These are phyloP conservation scores for Tachysurus fulvidraco DNA, from an alignment of 2,113 vertebrate genomes.

Conservation along the genomic window DNA sequence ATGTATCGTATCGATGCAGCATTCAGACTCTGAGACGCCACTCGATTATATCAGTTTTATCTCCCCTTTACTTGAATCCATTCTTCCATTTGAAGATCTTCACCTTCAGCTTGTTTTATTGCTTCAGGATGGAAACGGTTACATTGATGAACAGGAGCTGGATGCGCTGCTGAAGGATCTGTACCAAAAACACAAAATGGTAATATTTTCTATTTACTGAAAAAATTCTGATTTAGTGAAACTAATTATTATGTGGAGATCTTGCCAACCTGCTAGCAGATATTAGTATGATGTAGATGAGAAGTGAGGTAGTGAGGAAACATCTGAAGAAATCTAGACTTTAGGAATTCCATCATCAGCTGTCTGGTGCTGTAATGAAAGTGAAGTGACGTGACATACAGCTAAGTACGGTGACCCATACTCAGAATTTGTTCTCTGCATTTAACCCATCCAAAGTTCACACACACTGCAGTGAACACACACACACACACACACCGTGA, in stretches of 20 bases:
- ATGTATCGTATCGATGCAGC: background rate
- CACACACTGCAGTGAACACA: too few relatives aligned
- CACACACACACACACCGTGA: too few relatives aligned
- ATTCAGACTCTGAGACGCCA: too few relatives aligned
- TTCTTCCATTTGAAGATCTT: background rate
- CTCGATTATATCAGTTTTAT: background rate
- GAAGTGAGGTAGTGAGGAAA: background rate
- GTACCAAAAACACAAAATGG: constrained; percentile 85
- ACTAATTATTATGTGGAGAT: background rate
- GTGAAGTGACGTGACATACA: too few relatives aligned
- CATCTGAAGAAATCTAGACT: background rate
- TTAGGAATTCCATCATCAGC: background rate
- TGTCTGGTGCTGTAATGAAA: background rate
- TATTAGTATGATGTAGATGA: background rate
- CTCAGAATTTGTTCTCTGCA: too few relatives aligned
- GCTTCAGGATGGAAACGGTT: constrained; percentile 81
- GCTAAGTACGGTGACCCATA: too few relatives aligned
- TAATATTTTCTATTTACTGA: constrained; percentile 49
- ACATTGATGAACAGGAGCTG: constrained; percentile 85
- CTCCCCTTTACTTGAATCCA: background rate
- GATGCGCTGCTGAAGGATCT: constrained; percentile 84
- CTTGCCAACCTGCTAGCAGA: background rate
- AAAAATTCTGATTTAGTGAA: background rate
- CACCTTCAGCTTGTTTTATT: background rate
- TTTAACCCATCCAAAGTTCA: too few relatives aligned